Base-by-base conservation (phyloP, 2,797 vertebrate genomes). In the Betta splendens region DNA sequence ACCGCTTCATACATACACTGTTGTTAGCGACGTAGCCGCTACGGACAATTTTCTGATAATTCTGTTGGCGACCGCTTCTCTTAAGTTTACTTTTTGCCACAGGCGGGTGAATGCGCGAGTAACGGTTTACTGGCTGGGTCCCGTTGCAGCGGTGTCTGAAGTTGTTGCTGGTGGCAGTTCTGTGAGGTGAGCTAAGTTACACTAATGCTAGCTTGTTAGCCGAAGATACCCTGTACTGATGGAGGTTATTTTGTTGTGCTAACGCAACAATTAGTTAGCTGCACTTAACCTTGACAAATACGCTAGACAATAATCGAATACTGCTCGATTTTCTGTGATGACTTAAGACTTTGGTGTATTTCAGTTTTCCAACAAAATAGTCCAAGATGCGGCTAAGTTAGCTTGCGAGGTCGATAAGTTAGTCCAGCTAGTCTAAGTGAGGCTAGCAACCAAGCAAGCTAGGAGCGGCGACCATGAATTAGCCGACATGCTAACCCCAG, bases 181-280 rank as follows among this genome's bases (percentile, higher is more conserved):
- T 74, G 84, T 51, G 81, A 86, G 92, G 91, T 93, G 72, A 92
- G 91, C 91, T 84, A 58, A 92, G 91, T 91, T 84, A 57, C 85
- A 83, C 76, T 81, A 62, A 47, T 72, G 72, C 64, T 82, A 81
- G 89, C 89, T 69, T 50, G 81, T 71, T 84, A 87, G 83, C 87
- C 63, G 28, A 44, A 38, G 42, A 53, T 57, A 69, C 57, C 47
- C 56, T 57, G 51, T 35, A 44, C 56, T 59, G 71, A 69, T 77
- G 79, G 32, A 28, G 17, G 45, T 36, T 36, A 33, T 33, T 13
- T 85, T 87, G 89, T 88, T 87, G 85, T 88, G 86, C 85, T 89
- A 86, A 74, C 32, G 29, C 80, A 83, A 77, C 83, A 48, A 66
- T 67, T 36, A 32, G 46, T 50, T 64, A 77, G 79, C 73, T 56